These are phyloP conservation scores for Cepaea nemoralis DNA, from an alignment of 1,140 invertebrate genomes.

Conservation along the genomic window DNA sequence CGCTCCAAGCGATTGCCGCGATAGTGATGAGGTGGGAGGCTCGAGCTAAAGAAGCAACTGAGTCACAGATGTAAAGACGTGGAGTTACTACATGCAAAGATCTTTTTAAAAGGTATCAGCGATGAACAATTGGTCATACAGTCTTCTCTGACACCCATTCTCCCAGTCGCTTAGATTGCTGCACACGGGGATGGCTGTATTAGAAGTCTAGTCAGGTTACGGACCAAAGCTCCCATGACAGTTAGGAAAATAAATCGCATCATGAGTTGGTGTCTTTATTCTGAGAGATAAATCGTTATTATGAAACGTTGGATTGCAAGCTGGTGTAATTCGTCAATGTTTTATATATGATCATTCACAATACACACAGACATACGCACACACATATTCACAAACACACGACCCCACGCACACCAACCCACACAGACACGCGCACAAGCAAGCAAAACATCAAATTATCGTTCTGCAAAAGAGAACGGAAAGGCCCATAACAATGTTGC, in stretches of 20 bases:
- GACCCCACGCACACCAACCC: too few relatives aligned
- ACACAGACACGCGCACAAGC: too few relatives aligned
- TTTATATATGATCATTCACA: too few relatives aligned
- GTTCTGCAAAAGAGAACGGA: too few relatives aligned
- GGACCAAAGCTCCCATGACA: neutral
- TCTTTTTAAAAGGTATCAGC: conserved; percentile 33
- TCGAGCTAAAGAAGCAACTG: neutral
- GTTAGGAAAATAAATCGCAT: neutral
- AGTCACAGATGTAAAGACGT: conserved; percentile 25
- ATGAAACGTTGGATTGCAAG: too few relatives aligned
- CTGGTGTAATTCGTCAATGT: too few relatives aligned
- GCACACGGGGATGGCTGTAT: neutral
- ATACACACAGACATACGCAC: too few relatives aligned
- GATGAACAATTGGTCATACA: conserved; percentile 31
- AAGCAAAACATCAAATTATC: too few relatives aligned
- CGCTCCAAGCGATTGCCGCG: neutral
- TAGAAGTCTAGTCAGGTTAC: neutral
- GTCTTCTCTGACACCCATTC: neutral
- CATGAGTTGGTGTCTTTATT: too few relatives aligned
- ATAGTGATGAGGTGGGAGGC: neutral
- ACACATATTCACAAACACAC: too few relatives aligned
- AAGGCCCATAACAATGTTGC: too few relatives aligned
- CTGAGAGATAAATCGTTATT: too few relatives aligned
- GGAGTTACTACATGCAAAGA: conserved; percentile 12
- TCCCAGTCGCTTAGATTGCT: conserved; percentile 25